phyloP scores from a whole-genome alignment of 2,797 vertebrate species.

The Microchirus variegatus region DNA sequence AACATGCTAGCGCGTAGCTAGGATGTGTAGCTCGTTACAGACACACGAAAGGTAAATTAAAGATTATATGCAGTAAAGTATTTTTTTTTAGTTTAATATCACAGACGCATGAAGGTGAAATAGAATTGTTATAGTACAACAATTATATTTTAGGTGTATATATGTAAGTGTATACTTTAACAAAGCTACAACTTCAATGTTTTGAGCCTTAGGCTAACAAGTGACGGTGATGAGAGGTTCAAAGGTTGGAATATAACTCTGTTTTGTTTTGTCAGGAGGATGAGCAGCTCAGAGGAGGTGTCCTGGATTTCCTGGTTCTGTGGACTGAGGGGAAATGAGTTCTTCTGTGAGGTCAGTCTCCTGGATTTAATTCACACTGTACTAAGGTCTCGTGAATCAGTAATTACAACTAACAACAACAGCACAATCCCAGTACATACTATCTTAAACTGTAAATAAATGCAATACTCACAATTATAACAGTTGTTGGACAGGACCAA shows the following conservation, averaged over 20 bases:
- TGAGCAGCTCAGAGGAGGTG: conserved; percentile 95
- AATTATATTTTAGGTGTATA: too few relatives aligned
- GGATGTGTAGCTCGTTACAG: conserved; percentile 6
- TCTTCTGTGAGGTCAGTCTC: conserved; percentile 90
- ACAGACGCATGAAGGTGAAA: too few relatives aligned
- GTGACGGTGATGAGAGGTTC: neutral
- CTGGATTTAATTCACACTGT: neutral
- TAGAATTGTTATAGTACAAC: too few relatives aligned
- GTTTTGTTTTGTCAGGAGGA: conserved; percentile 64
- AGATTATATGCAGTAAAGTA: neutral
- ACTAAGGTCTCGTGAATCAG: too few relatives aligned
- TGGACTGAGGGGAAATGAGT: conserved; percentile 92
- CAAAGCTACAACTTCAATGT: too few relatives aligned
- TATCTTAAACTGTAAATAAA: too few relatives aligned
- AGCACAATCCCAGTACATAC: neutral
- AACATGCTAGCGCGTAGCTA: conserved; percentile 29
- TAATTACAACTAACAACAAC: neutral
- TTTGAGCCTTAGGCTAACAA: too few relatives aligned
- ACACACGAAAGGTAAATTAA: neutral
- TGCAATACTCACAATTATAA: too few relatives aligned
- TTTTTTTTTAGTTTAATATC: neutral
- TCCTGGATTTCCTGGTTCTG: conserved; percentile 98
- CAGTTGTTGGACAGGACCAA: too few relatives aligned
- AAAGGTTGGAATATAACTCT: neutral
- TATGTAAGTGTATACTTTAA: too few relatives aligned